A percentile compares a stretch with the other conserved stretches of the same genome.
Conservation (phyloP, 2,888 invertebrate genomes). For the Druceiella hillmani region DNA sequence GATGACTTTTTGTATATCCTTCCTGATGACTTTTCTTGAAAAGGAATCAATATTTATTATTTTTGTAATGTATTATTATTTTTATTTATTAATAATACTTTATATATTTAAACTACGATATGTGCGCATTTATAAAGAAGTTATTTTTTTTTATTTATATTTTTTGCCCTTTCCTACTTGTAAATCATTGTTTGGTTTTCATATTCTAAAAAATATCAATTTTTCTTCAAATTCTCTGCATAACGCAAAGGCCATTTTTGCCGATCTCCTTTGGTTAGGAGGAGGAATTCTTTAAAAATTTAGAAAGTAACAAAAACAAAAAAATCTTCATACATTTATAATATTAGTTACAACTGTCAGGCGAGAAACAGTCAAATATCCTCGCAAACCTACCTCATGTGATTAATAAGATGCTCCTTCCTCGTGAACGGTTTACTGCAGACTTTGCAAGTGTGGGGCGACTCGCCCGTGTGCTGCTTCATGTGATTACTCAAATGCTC, state of each 20-base stretch:
- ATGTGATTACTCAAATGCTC: slow-evolving; percentile 62
- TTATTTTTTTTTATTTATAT: too few relatives aligned
- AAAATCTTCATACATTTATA: neutral
- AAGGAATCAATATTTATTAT: too few relatives aligned
- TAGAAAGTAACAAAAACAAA: neutral
- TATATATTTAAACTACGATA: too few relatives aligned
- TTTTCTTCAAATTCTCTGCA: too few relatives aligned
- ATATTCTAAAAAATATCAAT: too few relatives aligned
- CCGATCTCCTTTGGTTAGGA: neutral
- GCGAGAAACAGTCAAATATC: neutral
- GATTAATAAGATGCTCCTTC: slow-evolving; percentile 69
- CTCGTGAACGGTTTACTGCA: slow-evolving; percentile 69
- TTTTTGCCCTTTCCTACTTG: too few relatives aligned
- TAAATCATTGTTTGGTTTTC: too few relatives aligned
- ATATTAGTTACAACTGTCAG: neutral
- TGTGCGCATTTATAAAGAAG: too few relatives aligned
- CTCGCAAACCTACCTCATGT: slow-evolving; percentile 55
- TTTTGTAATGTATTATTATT: too few relatives aligned
- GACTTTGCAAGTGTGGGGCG: slow-evolving; percentile 66
- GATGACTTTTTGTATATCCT: too few relatives aligned
- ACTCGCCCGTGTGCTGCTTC: slow-evolving; percentile 67
- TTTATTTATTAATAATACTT: too few relatives aligned
- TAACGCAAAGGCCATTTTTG: neutral
- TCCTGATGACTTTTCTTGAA: too few relatives aligned
- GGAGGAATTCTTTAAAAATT: neutral